phyloP scores from a whole-genome alignment of 2,113 vertebrate genomes.

The Malurus elegans region DNA sequence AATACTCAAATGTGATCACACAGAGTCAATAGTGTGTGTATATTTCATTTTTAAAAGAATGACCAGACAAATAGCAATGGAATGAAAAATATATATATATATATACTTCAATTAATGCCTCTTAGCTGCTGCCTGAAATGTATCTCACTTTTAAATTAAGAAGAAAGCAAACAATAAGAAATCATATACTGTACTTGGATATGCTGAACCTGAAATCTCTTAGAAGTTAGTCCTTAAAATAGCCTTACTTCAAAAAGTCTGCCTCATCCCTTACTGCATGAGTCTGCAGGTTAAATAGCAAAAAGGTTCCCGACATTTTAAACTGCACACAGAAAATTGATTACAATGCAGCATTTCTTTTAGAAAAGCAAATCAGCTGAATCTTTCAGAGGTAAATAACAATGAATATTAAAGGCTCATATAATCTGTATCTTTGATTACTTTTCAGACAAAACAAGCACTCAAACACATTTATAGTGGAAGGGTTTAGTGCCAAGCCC shows the following conservation, averaged over 20 bases:
- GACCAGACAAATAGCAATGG: neutral
- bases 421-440: neutral
- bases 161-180: neutral
- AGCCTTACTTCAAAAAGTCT: neutral
- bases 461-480: neutral
- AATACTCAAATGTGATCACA: neutral
- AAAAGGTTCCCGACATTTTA: slow-evolving; percentile 25
- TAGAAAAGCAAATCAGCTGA: slow-evolving; percentile 9
- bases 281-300: slow-evolving; percentile 7
- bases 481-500: neutral
- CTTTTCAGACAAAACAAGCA: neutral
- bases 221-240: slow-evolving; percentile 30
- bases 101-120: neutral
- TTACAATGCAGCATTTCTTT: slow-evolving; percentile 40
- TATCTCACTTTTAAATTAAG: neutral
- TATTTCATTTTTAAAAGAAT: neutral
- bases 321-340: slow-evolving; percentile 1
- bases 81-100: neutral
- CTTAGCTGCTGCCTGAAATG: neutral
- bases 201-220: slow-evolving; percentile 22
- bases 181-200: neutral
- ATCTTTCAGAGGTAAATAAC: slow-evolving; percentile 34
- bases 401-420: neutral
- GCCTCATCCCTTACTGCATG: neutral
- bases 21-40: neutral